These are phyloP conservation scores for Pantala flavescens DNA, from an alignment of 1,140 invertebrate genomes.

Conservation along the genomic window DNA sequence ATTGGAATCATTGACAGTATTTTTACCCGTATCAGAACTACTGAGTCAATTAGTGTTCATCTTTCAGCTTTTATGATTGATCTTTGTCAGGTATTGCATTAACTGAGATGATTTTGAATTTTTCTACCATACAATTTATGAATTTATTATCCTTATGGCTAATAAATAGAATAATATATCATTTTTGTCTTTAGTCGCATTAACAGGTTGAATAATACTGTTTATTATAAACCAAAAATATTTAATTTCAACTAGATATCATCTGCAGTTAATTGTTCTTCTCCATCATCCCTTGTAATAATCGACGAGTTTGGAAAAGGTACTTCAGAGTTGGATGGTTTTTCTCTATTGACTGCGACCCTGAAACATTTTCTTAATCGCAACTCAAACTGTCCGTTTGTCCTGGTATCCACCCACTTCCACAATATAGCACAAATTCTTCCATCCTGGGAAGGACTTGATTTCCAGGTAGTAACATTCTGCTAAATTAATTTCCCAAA, in stretches of 20 bases:
- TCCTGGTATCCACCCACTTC: slow-evolving; percentile 69
- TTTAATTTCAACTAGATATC: slow-evolving; percentile 51
- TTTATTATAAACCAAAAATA: slow-evolving; percentile 16
- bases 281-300: slow-evolving; percentile 58
- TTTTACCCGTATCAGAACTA: slow-evolving; percentile 58
- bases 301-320: slow-evolving; percentile 90
- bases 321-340: slow-evolving; percentile 64
- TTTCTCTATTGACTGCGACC: slow-evolving; percentile 53
- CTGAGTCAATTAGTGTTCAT: slow-evolving; percentile 65
- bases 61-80: slow-evolving; percentile 81
- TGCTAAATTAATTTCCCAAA: neutral
- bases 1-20: slow-evolving; percentile 63
- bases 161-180: neutral
- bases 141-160: slow-evolving; percentile 12
- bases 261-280: slow-evolving; percentile 50
- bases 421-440: slow-evolving; percentile 48
- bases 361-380: slow-evolving; percentile 51
- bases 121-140: slow-evolving; percentile 11
- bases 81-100: slow-evolving; percentile 56
- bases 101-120: neutral
- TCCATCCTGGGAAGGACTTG: slow-evolving; percentile 35
- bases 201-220: slow-evolving; percentile 16
- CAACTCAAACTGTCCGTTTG: slow-evolving; percentile 51
- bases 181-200: neutral
- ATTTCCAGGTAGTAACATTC: slow-evolving; percentile 35